Base-by-base conservation (phyloP, 2,888 invertebrate genomes). In the Hemistola chrysoprasaria region DNA sequence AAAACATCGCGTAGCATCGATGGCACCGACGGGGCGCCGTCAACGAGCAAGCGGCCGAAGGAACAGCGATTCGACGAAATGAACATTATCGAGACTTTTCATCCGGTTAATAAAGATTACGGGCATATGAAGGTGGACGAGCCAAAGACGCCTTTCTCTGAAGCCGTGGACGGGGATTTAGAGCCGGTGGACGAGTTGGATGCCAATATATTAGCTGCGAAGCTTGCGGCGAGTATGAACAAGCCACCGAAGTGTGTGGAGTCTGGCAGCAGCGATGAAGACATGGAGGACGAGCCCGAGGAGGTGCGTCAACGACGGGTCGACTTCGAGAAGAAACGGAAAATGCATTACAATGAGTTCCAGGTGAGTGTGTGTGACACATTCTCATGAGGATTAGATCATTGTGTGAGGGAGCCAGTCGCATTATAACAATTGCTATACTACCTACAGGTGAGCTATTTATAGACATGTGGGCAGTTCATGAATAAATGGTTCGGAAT, bases 101-200 rank as follows among this genome's bases (percentile, higher is more conserved):
- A 99, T 90, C 99, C 99, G 25, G 91, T 95, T 10, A 97, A 97
- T 78, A 99, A 99, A 88, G 99, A 99, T 85, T 99, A 99, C 83
- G 99, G 99, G 5, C 98, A 98, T 71, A 99, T 99, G 98, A 99
- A 99, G 86, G 82, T 87, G 22, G 96, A 97, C 65, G 99, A 99
- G 83, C 99, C 99, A 1, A 98, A 98, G 82, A 99, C 99, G 11
- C 99, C 99, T 23, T 92, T 76, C 60, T 87, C 90, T 3, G 93
- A 93, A 64, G 78, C 92, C 34, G 90, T 87, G 29, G 93, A 93
- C 49, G 90, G 91, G 16, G 90, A 91, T 25, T 80, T 90, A 26
- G 93, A 92, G 57, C 90, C 92, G 16, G 60, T 71, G 5, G 92
- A 92, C 59, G 90, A 91, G 57, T 67, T 92, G 49, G 93, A 93